phyloP scores from a whole-genome alignment of 2,888 invertebrate genomes.

The Rugalucina vietnamica region DNA sequence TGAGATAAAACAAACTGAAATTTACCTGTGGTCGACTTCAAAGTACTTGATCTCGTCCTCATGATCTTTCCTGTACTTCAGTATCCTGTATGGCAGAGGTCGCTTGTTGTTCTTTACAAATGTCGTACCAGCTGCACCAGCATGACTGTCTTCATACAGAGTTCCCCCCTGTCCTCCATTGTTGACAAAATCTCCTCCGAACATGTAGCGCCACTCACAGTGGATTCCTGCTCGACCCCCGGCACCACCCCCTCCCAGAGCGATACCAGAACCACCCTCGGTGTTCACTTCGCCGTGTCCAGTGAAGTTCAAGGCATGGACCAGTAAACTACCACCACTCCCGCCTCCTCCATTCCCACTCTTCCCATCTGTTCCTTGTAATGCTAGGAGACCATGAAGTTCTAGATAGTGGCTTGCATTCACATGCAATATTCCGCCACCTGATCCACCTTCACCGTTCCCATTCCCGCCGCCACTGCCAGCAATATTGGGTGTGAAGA shows the following conservation, averaged over 20 bases:
- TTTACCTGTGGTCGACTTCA: slow-evolving; percentile 65
- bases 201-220: slow-evolving; percentile 72
- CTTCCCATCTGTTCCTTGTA: slow-evolving; percentile 66
- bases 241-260: slow-evolving; percentile 71
- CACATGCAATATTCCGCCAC: slow-evolving; percentile 74
- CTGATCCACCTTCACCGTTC: slow-evolving; percentile 67
- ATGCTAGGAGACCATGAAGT: slow-evolving; percentile 70
- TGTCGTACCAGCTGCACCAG: slow-evolving; percentile 75
- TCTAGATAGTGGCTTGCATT: slow-evolving; percentile 71
- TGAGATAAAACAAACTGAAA: too few relatives aligned
- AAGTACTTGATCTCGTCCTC: slow-evolving; percentile 67
- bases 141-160: slow-evolving; percentile 45
- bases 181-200: slow-evolving; percentile 71
- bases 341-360: slow-evolving; percentile 73
- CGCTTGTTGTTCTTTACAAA: slow-evolving; percentile 75
- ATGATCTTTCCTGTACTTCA: slow-evolving; percentile 64
- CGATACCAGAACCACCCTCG: slow-evolving; percentile 67
- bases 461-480: slow-evolving; percentile 78
- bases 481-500: slow-evolving; percentile 60
- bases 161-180: slow-evolving; percentile 66
- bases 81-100: slow-evolving; percentile 71
- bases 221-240: slow-evolving; percentile 74
- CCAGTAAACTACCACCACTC: slow-evolving; percentile 72
- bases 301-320: slow-evolving; percentile 73
- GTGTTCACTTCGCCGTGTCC: slow-evolving; percentile 75